Evolutionary conservation across 2,888 invertebrate genomes (phyloP), one percentile per base, ranked within the genome.

Genomic region (Eugnorisma glareosa): DNA sequence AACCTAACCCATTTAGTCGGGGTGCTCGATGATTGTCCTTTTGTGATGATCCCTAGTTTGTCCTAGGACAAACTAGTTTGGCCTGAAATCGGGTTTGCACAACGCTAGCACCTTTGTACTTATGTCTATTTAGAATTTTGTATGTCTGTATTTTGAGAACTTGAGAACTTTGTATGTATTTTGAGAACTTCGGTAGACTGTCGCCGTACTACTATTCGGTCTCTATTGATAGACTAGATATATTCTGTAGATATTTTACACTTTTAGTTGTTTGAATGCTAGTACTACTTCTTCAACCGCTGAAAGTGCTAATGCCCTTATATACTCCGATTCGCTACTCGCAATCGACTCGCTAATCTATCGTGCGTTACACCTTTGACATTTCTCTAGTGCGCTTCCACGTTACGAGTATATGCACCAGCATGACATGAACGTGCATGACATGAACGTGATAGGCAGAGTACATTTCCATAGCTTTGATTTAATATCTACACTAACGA

Each of bases 391-490:
- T 63, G 24, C 21, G 24, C 15, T 48, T 21, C 21, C 45, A 78
- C 35, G 8, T 31, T 67, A 28, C n/a, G n/a, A n/a, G n/a, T n/a
- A n/a, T n/a, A n/a, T n/a, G n/a, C n/a, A n/a, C n/a, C n/a, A n/a
- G n/a, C n/a, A n/a, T n/a, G n/a, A n/a, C 21, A 37, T 61, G 21
- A 61, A 61, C 68, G 2, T n/a, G 31, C 28, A 24, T 66, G 43
- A 37, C 63, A 48, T n/a, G 28, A 57, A 51, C 31, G 48, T 81
- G 61, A 67, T 54, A 59, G 15, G 15, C n/a, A 35, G 35, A 59
- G 15, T 35, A 48, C 13, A 63, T 28, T 21, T 13, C 40, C 35
- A 54, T 48, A 45, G 37, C 4, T 57, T 35, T n/a, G 7, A 35
- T 73, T 57, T 35, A 1, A 40, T 67, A 45, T 28, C 1, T 1